Conservation (phyloP, 1,140 invertebrate species). For the Popillia japonica region DNA sequence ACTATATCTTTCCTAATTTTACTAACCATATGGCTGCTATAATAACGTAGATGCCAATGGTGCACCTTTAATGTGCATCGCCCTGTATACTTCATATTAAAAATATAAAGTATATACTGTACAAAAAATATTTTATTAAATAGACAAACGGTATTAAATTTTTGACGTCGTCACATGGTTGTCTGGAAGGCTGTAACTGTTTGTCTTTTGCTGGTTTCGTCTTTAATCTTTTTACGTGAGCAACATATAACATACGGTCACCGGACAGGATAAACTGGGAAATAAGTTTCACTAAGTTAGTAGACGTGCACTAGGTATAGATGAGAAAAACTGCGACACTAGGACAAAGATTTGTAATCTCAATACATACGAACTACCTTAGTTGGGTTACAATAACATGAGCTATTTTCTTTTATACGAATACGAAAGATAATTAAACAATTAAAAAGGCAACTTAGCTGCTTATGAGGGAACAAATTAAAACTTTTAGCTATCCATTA, state of each 20-base stretch:
- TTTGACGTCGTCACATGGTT: background rate
- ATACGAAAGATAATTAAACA: no score
- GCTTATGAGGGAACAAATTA: no score
- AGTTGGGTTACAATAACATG: background rate
- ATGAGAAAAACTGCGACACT: background rate
- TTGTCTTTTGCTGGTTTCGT: conserved; percentile 1
- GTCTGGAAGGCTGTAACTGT: background rate
- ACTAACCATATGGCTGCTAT: no score
- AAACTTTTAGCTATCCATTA: no score
- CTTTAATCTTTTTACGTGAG: conserved; percentile 30
- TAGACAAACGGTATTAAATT: background rate
- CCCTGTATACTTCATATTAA: no score
- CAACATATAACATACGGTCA: conserved; percentile 12
- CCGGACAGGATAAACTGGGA: conserved; percentile 28
- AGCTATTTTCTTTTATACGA: background rate
- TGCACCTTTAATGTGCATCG: no score
- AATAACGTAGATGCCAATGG: no score
- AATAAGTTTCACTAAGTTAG: conserved; percentile 31
- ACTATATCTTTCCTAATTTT: no score
- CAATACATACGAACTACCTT: conserved; percentile 13
- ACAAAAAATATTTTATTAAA: conserved; percentile 16
- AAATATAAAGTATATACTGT: no score
- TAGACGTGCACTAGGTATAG: conserved; percentile 11
- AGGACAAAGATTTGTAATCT: conserved; percentile 27
- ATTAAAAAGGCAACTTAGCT: no score